A percentile compares a stretch with the other conserved stretches of the same genome.
Conservation (phyloP, 30 jellyfish, hydroid and myxozoan species). For the Pelagia noctiluca region DNA sequence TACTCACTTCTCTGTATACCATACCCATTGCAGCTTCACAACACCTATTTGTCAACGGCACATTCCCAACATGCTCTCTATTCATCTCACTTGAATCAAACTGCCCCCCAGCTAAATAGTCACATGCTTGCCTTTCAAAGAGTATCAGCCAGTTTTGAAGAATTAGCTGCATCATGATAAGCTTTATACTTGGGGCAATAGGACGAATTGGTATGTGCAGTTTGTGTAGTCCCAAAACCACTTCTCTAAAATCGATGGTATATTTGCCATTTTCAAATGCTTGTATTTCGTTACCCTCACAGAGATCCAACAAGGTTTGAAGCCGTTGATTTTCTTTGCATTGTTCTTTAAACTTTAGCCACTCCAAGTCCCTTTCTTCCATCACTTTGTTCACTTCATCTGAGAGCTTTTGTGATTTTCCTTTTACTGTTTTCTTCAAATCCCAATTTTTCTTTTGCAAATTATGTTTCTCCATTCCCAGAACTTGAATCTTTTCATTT, state of each 20-base stretch:
- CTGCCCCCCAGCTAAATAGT: neutral
- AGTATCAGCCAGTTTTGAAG: neutral
- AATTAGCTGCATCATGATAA: slow-evolving; percentile 4
- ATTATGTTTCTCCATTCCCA: slow-evolving; percentile 20
- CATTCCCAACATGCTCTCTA: slow-evolving; percentile 9
- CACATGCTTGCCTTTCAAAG: slow-evolving; percentile 11
- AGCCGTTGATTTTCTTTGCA: slow-evolving; percentile 18
- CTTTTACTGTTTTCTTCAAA: no score
- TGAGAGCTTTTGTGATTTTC: neutral
- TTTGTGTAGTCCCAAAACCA: neutral
- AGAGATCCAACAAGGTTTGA: slow-evolving; percentile 8
- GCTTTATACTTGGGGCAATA: slow-evolving; percentile 9
- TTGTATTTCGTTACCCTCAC: neutral
- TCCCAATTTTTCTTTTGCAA: neutral
- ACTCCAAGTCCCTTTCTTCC: slow-evolving; percentile 30
- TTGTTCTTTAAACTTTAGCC: slow-evolving; percentile 24
- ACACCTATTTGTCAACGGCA: slow-evolving; percentile 4
- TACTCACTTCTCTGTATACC: slow-evolving; percentile 19
- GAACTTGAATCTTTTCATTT: slow-evolving; percentile 3
- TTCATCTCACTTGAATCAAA: neutral
- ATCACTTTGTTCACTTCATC: neutral
- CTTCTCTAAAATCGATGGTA: neutral
- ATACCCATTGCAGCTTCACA: slow-evolving; percentile 12
- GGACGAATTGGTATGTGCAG: neutral
- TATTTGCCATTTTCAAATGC: neutral